Base-by-base conservation (phyloP, 2,113 vertebrate species). In the Cnemophilus loriae region DNA sequence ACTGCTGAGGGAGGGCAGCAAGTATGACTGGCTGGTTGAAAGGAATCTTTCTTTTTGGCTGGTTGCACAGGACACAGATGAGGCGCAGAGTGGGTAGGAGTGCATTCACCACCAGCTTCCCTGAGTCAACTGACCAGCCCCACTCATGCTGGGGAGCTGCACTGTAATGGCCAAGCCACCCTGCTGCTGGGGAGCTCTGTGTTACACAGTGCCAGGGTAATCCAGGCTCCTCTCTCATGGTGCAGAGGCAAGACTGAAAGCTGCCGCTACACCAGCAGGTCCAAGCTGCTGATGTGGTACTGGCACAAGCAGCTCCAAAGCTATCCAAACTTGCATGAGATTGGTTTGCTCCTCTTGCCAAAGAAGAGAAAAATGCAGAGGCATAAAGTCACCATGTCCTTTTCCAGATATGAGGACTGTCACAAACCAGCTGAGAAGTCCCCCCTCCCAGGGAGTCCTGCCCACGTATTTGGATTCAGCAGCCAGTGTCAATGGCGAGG, bases 251-350 rank as follows among this genome's bases (percentile, higher is more conserved):
- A 42, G 37, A 18, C 59, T 70, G 52, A 81, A 61, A 79, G 57
- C 24, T 52, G 46, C 42, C 0, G 0, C 57, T n/a, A 32, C 0
- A 3, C 16, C 52, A 55, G 22, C 27, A 67, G 37, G 32, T 84
- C 49, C 5, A 3, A 77, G 47, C n/a, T 46, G 50, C 23, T 8
- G 14, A 61, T 15, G 20, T 0, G 6, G 32, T 44, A 26, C 28
- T 17, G 79, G 37, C 22, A 65, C 22, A 55, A 57, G 67, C 42
- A 88, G 28, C 50, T 76, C 20, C 24, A 41, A 80, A 82, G 46
- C n/a, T n/a, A 50, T 53, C 22, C 41, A 6, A 56, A 69, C 16
- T 28, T 68, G 27, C 21, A 26, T 6, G 18, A 65, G 46, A 22
- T 46, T 7, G 0, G 11, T 44, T 82, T 64, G 28, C n/a, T 63